These are phyloP conservation scores for Butorides virescens DNA, from an alignment of 2,113 vertebrate genomes.

Conservation along the genomic window DNA sequence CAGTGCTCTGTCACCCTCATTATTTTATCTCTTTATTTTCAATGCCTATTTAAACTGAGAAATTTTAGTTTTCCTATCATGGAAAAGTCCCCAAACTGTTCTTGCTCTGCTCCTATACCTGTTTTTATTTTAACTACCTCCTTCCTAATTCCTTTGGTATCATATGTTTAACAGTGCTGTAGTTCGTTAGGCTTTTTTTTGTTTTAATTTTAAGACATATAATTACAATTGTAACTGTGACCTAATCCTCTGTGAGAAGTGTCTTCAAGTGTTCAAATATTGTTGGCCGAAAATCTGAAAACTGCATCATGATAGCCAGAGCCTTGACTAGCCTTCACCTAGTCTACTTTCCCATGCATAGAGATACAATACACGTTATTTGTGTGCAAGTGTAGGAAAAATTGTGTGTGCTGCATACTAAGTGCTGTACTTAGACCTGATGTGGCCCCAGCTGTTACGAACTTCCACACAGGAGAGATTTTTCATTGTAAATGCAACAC, in stretches of 20 bases:
- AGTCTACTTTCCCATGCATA: rapidly evolving
- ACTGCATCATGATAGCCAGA: not conserved
- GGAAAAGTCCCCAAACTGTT: not conserved
- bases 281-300: not conserved
- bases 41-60: not conserved
- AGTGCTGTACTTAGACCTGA: not conserved
- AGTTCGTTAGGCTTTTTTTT: rapidly evolving
- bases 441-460: not conserved
- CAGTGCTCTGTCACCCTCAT: too few relatives aligned
- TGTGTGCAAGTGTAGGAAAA: not conserved
- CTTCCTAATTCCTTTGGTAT: not conserved
- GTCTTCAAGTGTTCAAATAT: not conserved
- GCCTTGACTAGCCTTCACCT: not conserved
- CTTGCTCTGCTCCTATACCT: not conserved
- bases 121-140: not conserved
- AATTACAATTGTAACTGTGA: not conserved
- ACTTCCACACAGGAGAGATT: not conserved
- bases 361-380: not conserved
- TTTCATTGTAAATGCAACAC: not conserved
- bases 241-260: not conserved
- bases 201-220: not conserved
- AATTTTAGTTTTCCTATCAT: not conserved
- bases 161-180: not conserved
- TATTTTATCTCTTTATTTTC: not conserved
- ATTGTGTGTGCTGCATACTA: not conserved